A percentile compares a stretch with the other conserved stretches of the same genome.
Evolutionary conservation across 2,113 vertebrate genomes (phyloP).

Genomic region (Romanogobio albipinnatus): DNA sequence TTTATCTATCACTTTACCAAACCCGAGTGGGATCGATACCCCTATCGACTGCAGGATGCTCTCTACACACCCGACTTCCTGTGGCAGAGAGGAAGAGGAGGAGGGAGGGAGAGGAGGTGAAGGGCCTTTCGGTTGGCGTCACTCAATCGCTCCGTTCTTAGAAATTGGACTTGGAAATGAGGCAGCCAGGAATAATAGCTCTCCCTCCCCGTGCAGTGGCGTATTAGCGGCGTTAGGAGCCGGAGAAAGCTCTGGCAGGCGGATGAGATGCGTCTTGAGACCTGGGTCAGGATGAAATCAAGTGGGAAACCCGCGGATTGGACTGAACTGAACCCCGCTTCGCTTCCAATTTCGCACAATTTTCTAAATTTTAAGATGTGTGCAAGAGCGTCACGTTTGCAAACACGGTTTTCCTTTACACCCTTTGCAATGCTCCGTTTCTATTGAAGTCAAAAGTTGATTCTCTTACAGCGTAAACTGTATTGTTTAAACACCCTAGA

Average conservation of each 20-base stretch:
- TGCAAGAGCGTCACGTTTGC: no score
- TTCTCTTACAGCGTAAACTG: no score
- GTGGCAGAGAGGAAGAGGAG: conserved; percentile 29
- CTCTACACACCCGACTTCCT: conserved; percentile 50
- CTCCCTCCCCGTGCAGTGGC: neutral
- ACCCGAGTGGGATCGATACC: conserved; percentile 51
- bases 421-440: neutral
- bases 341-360: neutral
- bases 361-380: no score
- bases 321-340: neutral
- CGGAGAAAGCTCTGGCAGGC: neutral
- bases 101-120: conserved; percentile 8
- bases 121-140: conserved; percentile 24
- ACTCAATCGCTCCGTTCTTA: conserved; percentile 25
- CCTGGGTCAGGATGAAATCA: conserved; percentile 9
- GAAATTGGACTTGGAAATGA: conserved; percentile 48
- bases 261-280: conserved; percentile 22
- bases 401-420: neutral
- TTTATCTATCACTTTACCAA: conserved; percentile 56
- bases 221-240: conserved; percentile 6
- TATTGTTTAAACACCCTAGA: neutral
- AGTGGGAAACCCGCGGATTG: neutral
- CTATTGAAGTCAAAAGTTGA: neutral
- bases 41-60: conserved; percentile 49
- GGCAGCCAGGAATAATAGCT: conserved; percentile 38